Evolutionary conservation across 2,113 vertebrate genomes (phyloP).

Genomic region (Dasyurus viverrinus): DNA sequence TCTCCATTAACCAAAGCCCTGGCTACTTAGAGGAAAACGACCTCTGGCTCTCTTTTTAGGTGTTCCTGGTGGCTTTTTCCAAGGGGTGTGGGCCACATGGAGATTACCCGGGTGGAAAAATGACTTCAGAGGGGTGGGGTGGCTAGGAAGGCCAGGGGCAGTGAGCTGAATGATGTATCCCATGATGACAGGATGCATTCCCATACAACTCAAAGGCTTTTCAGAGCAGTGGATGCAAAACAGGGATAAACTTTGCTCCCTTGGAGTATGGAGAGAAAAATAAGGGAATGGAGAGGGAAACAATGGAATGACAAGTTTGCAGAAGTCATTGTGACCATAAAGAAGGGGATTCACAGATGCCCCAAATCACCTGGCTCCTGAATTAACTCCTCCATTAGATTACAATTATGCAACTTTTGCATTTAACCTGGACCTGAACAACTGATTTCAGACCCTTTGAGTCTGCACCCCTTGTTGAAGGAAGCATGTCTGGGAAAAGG

Average conservation of each 20-base stretch:
- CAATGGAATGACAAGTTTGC: too few relatives aligned
- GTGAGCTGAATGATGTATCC: neutral
- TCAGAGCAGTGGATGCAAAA: neutral
- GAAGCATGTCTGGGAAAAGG: neutral
- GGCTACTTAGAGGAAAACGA: neutral
- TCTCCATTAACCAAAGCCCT: constrained; percentile 13
- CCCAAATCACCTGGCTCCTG: neutral
- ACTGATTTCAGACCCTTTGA: neutral
- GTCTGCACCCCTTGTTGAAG: too few relatives aligned
- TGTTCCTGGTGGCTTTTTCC: constrained; percentile 47
- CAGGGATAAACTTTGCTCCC: neutral
- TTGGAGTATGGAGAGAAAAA: neutral
- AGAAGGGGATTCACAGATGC: neutral
- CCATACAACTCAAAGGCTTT: neutral
- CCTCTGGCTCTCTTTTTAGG: constrained; percentile 16
- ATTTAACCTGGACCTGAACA: constrained; percentile 4
- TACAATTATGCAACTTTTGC: neutral
- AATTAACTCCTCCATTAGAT: neutral
- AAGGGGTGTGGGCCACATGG: constrained; percentile 33
- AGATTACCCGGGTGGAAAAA: constrained; percentile 32
- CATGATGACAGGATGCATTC: neutral
- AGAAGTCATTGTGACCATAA: neutral
- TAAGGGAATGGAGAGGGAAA: neutral
- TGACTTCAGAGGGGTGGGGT: constrained; percentile 65
- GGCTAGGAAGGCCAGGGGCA: neutral